A percentile compares a stretch with the other conserved stretches of the same genome.
phyloP scores from a whole-genome alignment of 2,888 invertebrate genomes.

The Cheilosia vulpina region DNA sequence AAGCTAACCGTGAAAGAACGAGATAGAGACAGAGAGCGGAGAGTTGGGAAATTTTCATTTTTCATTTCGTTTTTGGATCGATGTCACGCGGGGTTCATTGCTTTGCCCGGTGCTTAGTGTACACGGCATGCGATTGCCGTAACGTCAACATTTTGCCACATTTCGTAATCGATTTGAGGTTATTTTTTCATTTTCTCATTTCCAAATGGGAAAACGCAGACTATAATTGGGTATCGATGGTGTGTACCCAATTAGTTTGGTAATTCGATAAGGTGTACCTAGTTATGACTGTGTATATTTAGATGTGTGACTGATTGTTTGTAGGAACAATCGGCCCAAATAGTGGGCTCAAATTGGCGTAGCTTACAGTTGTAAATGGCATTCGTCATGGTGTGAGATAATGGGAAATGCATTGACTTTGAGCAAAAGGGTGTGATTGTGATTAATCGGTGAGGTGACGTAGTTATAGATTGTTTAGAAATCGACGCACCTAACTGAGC shows the following conservation, averaged over 20 bases:
- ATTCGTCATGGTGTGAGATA: slow-evolving; percentile 26
- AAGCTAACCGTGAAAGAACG: slow-evolving; percentile 13
- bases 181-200: slow-evolving; percentile 12
- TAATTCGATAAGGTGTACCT: slow-evolving; percentile 37
- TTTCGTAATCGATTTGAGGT: slow-evolving; percentile 65
- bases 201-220: slow-evolving; percentile 37
- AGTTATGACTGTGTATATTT: background rate
- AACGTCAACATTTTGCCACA: slow-evolving; percentile 44
- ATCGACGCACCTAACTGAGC: too few species aligned
- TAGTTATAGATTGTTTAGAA: too few species aligned
- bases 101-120: slow-evolving; percentile 3
- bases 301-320: slow-evolving; percentile 2
- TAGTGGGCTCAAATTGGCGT: slow-evolving; percentile 12
- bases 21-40: background rate
- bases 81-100: slow-evolving; percentile 65
- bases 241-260: slow-evolving; percentile 59
- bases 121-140: slow-evolving; percentile 32
- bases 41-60: slow-evolving; percentile 48
- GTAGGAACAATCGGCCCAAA: slow-evolving; percentile 29
- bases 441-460: background rate
- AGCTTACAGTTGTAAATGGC: slow-evolving; percentile 20
- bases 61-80: slow-evolving; percentile 40
- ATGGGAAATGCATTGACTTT: slow-evolving; percentile 23
- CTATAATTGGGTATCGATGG: slow-evolving; percentile 48
- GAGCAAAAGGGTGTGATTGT: background rate